Evolutionary conservation across 1,140 invertebrate species (phyloP).

Genomic region (Proctacanthus coquilletti): DNA sequence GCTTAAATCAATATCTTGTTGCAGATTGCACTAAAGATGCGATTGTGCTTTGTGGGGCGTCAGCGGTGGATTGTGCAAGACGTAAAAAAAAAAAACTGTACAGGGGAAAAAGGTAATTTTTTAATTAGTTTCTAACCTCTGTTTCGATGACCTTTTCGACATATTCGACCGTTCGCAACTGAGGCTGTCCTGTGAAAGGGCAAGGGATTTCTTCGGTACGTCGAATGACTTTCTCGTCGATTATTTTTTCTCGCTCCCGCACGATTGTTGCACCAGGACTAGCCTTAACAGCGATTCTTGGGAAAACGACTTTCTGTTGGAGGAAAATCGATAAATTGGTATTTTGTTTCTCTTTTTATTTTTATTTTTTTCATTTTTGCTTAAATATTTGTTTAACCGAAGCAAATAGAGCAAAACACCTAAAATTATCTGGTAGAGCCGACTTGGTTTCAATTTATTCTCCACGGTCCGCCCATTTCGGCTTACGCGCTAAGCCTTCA

Average conservation of each 20-base stretch:
- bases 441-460: no score
- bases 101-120: slow-evolving; percentile 8
- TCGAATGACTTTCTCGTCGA: slow-evolving; percentile 72
- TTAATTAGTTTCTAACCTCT: slow-evolving; percentile 52
- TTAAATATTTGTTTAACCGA: no score
- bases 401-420: no score
- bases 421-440: no score
- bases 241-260: slow-evolving; percentile 72
- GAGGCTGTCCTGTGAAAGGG: slow-evolving; percentile 65
- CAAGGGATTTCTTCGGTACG: slow-evolving; percentile 78
- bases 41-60: no score
- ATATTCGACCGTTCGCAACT: slow-evolving; percentile 78
- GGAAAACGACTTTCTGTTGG: slow-evolving; percentile 36
- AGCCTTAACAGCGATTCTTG: slow-evolving; percentile 68
- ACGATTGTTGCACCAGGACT: slow-evolving; percentile 64
- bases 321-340: slow-evolving; percentile 1
- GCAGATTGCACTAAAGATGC: no score
- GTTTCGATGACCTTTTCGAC: slow-evolving; percentile 89
- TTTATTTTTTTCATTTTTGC: no score
- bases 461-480: no score
- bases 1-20: no score
- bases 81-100: background rate
- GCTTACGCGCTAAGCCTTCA: no score
- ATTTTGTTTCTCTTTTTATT: slow-evolving; percentile 11
- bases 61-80: no score